Conservation (phyloP, 2,113 vertebrate species). For the Symphodus melops region DNA sequence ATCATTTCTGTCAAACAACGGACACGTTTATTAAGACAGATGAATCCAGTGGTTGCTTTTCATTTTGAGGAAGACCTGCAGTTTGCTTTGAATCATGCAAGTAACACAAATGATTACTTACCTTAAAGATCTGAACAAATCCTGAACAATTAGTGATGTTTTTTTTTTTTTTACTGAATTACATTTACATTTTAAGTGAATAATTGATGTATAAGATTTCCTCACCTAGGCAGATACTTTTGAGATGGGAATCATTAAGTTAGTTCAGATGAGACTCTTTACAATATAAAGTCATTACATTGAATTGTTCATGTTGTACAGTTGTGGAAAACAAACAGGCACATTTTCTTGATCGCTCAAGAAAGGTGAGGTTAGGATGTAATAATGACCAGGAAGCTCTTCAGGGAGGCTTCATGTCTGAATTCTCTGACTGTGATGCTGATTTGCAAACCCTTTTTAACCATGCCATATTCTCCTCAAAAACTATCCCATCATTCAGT, state of each 20-base stretch:
- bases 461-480: background rate
- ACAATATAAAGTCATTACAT: background rate
- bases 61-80: background rate
- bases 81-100: background rate
- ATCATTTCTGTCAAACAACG: background rate
- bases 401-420: background rate
- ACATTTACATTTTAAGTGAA: no score
- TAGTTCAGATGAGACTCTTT: no score
- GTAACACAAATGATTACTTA: no score
- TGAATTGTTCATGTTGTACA: background rate
- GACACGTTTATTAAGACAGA: constrained; percentile 15
- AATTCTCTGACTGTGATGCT: background rate
- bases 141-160: no score
- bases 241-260: no score
- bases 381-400: background rate
- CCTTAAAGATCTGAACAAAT: no score
- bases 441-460: background rate
- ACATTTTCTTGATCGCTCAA: background rate
- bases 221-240: no score
- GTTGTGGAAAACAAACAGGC: background rate
- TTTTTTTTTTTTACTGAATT: no score
- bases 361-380: background rate
- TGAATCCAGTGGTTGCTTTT: constrained; percentile 1
- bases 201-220: no score
- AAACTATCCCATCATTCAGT: background rate